These are phyloP conservation scores for Embiotoca jacksoni DNA, from an alignment of 2,113 vertebrate species.

Conservation along the genomic window DNA sequence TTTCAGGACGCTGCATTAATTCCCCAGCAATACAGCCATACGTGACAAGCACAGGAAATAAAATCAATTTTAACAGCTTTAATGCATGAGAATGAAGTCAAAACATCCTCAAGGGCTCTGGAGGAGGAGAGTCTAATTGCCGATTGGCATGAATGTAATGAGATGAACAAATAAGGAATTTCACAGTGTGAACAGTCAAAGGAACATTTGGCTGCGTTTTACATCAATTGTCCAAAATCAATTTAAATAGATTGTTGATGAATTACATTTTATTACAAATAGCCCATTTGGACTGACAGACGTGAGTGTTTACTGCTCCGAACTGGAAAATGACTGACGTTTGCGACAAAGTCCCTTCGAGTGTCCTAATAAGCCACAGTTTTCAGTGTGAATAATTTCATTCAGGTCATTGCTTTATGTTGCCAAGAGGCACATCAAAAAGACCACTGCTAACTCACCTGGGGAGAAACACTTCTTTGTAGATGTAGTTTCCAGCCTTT, in stretches of 20 bases:
- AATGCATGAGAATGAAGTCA: slow-evolving; percentile 61
- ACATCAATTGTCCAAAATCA: slow-evolving; percentile 44
- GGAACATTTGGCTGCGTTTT: slow-evolving; percentile 42
- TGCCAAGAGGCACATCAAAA: slow-evolving; percentile 61
- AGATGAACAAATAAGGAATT: slow-evolving; percentile 65
- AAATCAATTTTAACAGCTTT: slow-evolving; percentile 64
- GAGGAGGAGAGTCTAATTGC: slow-evolving; percentile 65
- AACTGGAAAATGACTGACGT: slow-evolving; percentile 36
- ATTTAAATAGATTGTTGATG: slow-evolving; percentile 45
- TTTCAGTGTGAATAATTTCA: slow-evolving; percentile 46
- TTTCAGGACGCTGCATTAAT: slow-evolving; percentile 26
- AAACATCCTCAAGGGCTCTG: slow-evolving; percentile 55
- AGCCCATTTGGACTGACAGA: slow-evolving; percentile 33
- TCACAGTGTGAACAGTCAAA: slow-evolving; percentile 37
- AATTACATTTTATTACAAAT: slow-evolving; percentile 41
- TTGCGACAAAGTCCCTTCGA: slow-evolving; percentile 8
- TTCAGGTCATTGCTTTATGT: slow-evolving; percentile 46
- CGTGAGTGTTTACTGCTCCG: slow-evolving; percentile 18
- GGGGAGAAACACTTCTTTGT: slow-evolving; percentile 51
- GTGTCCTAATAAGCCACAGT: slow-evolving; percentile 20
- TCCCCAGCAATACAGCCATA: slow-evolving; percentile 28
- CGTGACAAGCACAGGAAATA: slow-evolving; percentile 41
- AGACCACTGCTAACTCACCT: slow-evolving; percentile 48
- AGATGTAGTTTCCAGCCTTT: slow-evolving; percentile 21
- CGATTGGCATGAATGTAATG: slow-evolving; percentile 68